Evolutionary conservation across 2,797 vertebrate genomes (phyloP).

Genomic region (Heteromormyrus szaboi): DNA sequence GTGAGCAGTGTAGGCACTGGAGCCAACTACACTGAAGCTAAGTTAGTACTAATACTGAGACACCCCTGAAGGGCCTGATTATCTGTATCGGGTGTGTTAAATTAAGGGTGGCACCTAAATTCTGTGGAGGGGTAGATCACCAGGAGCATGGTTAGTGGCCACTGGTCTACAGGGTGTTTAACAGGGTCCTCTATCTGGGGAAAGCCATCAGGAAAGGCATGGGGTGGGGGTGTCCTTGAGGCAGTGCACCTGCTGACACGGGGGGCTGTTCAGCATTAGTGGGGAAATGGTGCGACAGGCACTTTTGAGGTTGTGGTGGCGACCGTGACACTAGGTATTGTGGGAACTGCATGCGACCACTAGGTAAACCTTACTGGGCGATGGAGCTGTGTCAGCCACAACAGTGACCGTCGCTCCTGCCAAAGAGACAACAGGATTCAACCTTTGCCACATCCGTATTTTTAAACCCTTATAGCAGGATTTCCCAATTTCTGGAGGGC

Average conservation of each 20-base stretch:
- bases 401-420: conserved; percentile 56
- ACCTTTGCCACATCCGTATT: conserved; percentile 28
- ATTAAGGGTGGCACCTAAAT: neutral
- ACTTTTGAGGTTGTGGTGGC: neutral
- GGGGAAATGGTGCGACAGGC: neutral
- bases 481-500: neutral
- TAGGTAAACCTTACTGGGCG: conserved; percentile 66
- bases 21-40: neutral
- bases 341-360: neutral
- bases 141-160: neutral
- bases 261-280: neutral
- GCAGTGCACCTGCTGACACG: neutral
- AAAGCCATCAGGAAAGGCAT: neutral
- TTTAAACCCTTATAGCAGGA: neutral
- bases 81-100: neutral
- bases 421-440: conserved; percentile 62
- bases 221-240: neutral
- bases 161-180: neutral
- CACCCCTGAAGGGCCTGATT: neutral
- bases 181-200: neutral
- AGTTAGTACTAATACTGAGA: neutral
- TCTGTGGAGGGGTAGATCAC: neutral
- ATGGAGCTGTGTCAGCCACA: conserved; percentile 60
- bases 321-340: neutral
- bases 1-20: neutral